Base-by-base conservation (phyloP, 2,797 vertebrate genomes). In the Erithacus rubecula region DNA sequence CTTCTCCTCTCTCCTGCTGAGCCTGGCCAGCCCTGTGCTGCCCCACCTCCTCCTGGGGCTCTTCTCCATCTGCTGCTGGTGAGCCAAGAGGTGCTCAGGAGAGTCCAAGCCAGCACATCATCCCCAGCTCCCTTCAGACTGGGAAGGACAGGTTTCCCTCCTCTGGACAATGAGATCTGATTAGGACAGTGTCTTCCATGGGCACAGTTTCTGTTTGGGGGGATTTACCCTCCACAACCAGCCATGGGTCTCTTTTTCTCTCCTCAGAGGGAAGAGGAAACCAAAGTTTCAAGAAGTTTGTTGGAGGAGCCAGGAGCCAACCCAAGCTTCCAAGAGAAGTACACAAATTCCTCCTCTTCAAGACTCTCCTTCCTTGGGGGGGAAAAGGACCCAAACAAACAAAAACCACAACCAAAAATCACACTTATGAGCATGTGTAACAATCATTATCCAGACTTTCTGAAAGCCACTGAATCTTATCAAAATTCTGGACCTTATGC, bases 51-150 rank as follows among this genome's bases (percentile, higher is more conserved):
- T 36, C 29, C 53, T 64, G 6, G 9, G 3, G 29, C 2, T 60
- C 17, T 29, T 37, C 37, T 52, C 37, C 65, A 0, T 7, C n/a
- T 34, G 49, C 83, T 76, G 37, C 43, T 26, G 12, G 3, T 2
- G 16, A 77, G 43, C 29, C 60, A 37, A 37, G 36, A 27, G 26
- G 8, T 29, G 51, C 47, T 92, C 51, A 58, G 39, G 23, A 58
- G 23, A 37, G 8, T 24, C 60, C 53, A 53, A 34, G 6, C 11
- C 3, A 1, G 21, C 30, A 30, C 1, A 0, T 29, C 59, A 47
- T 44, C 12, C 39, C 10, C 36, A 39, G 4, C 20, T 72, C 22
- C 12, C 27, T 69, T 52, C n/a, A 16, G 14, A 29, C 47, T 46
- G 21, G 39, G 34, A 72, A 88, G 49, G 17, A 37, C 20, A 62